Evolutionary conservation across 2,888 invertebrate genomes (phyloP).

Genomic region (Cybosia mesomella): DNA sequence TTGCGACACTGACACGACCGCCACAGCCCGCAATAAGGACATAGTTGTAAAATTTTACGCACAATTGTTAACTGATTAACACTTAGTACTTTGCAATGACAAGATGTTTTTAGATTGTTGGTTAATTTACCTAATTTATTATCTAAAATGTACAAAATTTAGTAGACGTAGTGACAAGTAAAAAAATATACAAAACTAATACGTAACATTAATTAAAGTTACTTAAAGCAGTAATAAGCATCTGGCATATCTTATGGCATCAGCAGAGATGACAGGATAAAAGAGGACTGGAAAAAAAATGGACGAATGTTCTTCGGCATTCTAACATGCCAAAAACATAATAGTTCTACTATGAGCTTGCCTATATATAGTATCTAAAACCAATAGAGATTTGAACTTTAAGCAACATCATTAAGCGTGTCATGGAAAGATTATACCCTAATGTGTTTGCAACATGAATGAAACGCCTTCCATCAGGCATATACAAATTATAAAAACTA

Average conservation of each 20-base stretch:
- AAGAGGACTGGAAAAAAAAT: neutral
- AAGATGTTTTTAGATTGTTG: neutral
- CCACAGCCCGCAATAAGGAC: conserved; percentile 49
- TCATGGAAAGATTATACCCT: conserved; percentile 1
- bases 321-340: neutral
- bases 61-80: conserved; percentile 43
- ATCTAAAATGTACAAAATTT: neutral
- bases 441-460: conserved; percentile 31
- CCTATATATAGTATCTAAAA: neutral
- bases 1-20: conserved; percentile 52
- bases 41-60: conserved; percentile 46
- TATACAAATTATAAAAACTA: conserved; percentile 15
- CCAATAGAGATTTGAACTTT: neutral
- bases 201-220: too few relatives aligned
- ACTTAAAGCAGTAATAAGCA: too few relatives aligned
- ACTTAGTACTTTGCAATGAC: conserved; percentile 13
- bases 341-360: neutral
- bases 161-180: neutral
- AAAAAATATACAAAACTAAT: neutral
- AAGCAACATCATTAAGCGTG: neutral
- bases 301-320: too few relatives aligned
- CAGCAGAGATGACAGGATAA: neutral
- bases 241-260: too few relatives aligned
- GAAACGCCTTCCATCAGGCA: conserved; percentile 26
- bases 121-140: neutral